Base-by-base conservation (phyloP, 2,113 vertebrate genomes). In the Tenebrosternarchus preto region DNA sequence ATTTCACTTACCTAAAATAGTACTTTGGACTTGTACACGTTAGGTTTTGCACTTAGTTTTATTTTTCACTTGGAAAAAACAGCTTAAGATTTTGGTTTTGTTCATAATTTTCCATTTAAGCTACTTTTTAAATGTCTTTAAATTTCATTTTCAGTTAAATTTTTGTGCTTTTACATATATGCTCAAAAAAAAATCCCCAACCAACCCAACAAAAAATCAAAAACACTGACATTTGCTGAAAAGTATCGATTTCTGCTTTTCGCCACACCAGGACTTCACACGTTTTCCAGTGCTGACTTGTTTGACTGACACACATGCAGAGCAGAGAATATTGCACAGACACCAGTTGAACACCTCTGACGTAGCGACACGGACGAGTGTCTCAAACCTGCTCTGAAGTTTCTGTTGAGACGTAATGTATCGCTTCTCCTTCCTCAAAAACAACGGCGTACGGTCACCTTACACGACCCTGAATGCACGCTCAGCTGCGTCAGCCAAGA, bases 311-410 rank as follows among this genome's bases (percentile, higher is more conserved):
- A 17, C 59, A 33, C 67, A 59, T 43, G 64, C 11, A 4, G 22
- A 73, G 36, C 9, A 36, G 61, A 50, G 61, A 70, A 69, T 43
- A 79, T 50, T 69, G 60, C 64, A 57, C 46, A 36, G 50, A 66
- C 20, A 31, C 31, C 72, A 80, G 64, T 67, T 73, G 73, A 79
- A 82, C 29, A 53, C 56, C 63, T 77, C 78, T 82, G 80, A 82
- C 63, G 63, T 63, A 56, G 59, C 76, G 57, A 59, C 64, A 75
- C 80, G 66, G 27, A 71, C 60, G 59, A 50, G 61, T 56, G 57
- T 43, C 11, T n/a, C 53, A 46, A 70, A 50, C 82, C 50, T 73
- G 46, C 73, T 85, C 82, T 77, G 77, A 82, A 82, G 77, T 73
- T 80, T 73, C 70, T 77, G 73, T 76, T 77, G 60, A 80, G 84